Conservation (phyloP, 2,888 invertebrate genomes). For the Cosmopolites sordidus region DNA sequence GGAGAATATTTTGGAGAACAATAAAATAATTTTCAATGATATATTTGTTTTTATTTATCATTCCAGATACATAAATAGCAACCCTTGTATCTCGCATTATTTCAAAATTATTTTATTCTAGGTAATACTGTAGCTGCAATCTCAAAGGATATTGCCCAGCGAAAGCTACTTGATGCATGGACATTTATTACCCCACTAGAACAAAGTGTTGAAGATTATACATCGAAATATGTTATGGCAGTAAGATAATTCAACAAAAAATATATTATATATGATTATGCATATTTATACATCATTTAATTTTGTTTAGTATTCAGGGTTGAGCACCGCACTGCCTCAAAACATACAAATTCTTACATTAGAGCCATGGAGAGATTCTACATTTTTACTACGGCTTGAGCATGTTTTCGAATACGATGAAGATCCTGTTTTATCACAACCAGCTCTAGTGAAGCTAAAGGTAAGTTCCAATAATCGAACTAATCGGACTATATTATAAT, state of each 20-base stretch:
- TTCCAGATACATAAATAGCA: too few species aligned
- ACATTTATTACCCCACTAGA: conserved; percentile 58
- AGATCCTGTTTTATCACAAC: conserved; percentile 52
- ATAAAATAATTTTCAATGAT: too few species aligned
- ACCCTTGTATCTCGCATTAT: too few species aligned
- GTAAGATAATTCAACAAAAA: conserved; percentile 39
- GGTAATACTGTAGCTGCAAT: conserved; percentile 43
- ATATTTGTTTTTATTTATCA: too few species aligned
- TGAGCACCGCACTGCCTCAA: conserved; percentile 56
- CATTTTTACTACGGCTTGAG: conserved; percentile 70
- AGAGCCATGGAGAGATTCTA: conserved; percentile 67
- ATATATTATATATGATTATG: too few species aligned
- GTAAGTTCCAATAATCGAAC: conserved; percentile 39
- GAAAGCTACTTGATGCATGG: conserved; percentile 58
- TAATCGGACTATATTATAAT: neutral
- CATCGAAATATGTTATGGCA: conserved; percentile 44
- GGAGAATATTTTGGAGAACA: too few species aligned
- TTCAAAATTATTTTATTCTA: too few species aligned
- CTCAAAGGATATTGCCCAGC: conserved; percentile 51
- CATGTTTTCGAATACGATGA: conserved; percentile 68
- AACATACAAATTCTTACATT: conserved; percentile 74
- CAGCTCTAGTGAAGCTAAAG: conserved; percentile 55
- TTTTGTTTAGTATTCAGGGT: conserved; percentile 52
- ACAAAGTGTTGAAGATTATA: conserved; percentile 53
- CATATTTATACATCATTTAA: neutral